These are phyloP conservation scores for Sebastes dallii DNA, from an alignment of 2,797 vertebrate species.

Conservation along the genomic window DNA sequence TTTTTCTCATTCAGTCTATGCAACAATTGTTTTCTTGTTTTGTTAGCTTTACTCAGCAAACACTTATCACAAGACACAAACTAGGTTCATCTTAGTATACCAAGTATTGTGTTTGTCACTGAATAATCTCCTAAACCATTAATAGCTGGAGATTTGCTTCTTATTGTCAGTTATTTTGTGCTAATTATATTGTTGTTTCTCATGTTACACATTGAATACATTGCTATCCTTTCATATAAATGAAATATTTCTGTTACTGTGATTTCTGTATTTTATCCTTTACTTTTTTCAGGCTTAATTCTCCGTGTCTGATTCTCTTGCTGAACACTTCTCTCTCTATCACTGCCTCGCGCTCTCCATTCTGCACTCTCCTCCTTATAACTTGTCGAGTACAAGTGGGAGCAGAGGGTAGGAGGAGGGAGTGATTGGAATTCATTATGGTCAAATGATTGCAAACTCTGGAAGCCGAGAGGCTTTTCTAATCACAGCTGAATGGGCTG, in stretches of 20 bases:
- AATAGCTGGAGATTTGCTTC: not conserved
- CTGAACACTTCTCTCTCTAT: constrained; percentile 49
- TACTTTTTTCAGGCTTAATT: constrained; percentile 18
- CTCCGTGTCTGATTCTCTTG: constrained; percentile 17
- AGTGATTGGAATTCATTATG: constrained; percentile 86
- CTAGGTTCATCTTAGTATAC: not conserved
- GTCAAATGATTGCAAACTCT: constrained; percentile 87
- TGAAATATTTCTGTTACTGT: not conserved
- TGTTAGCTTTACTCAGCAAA: not conserved
- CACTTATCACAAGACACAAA: too few species aligned
- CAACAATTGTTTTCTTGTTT: not conserved
- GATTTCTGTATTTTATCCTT: not conserved
- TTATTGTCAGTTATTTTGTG: not conserved
- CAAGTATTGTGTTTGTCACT: not conserved
- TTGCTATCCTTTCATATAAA: not conserved
- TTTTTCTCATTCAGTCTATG: not conserved
- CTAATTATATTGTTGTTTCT: not conserved
- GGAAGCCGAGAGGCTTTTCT: constrained; percentile 82
- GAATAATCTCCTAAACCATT: not conserved
- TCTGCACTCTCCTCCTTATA: constrained; percentile 66
- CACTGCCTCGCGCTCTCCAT: constrained; percentile 45
- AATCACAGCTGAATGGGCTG: constrained; percentile 83
- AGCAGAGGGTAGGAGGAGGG: constrained; percentile 74
- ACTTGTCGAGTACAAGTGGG: constrained; percentile 72
- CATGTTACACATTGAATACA: not conserved